Conservation (phyloP, 1,140 invertebrate genomes). For the Temnothorax nylanderi region DNA sequence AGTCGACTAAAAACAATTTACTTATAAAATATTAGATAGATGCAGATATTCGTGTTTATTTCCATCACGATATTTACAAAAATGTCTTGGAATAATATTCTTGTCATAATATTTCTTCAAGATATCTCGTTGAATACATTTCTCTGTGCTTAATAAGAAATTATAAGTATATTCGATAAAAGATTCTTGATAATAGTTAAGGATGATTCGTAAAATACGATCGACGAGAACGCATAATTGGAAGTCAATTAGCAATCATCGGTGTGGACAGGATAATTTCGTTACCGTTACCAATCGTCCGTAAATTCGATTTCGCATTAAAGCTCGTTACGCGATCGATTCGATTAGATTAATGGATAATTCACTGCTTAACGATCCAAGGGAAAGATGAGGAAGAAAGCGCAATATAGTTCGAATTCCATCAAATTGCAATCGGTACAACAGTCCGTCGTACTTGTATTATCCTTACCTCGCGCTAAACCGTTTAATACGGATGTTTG, state of each 20-base stretch:
- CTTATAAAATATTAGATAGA: background rate
- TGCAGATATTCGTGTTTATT: background rate
- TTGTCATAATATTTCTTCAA: background rate
- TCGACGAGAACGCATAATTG: conserved; percentile 16
- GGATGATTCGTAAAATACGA: conserved; percentile 19
- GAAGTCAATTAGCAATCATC: conserved; percentile 70
- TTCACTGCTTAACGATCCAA: conserved; percentile 54
- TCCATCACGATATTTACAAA: background rate
- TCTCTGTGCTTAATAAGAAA: background rate
- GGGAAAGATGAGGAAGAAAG: conserved; percentile 54
- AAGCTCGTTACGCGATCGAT: conserved; percentile 78
- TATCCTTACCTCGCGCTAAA: conserved; percentile 37
- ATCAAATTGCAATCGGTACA: conserved; percentile 44
- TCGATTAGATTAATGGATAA: conserved; percentile 77
- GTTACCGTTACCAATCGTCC: conserved; percentile 78
- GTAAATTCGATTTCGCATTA: conserved; percentile 78
- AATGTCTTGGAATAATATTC: background rate
- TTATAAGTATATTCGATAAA: background rate
- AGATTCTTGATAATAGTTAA: background rate
- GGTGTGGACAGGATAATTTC: conserved; percentile 72
- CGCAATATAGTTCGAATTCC: conserved; percentile 39
- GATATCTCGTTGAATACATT: background rate
- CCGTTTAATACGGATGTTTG: conserved; percentile 47
- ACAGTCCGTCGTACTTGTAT: conserved; percentile 31
- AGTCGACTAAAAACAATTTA: background rate